phyloP scores from a whole-genome alignment of 1,140 invertebrate genomes.

The Drosophila biarmipes region DNA sequence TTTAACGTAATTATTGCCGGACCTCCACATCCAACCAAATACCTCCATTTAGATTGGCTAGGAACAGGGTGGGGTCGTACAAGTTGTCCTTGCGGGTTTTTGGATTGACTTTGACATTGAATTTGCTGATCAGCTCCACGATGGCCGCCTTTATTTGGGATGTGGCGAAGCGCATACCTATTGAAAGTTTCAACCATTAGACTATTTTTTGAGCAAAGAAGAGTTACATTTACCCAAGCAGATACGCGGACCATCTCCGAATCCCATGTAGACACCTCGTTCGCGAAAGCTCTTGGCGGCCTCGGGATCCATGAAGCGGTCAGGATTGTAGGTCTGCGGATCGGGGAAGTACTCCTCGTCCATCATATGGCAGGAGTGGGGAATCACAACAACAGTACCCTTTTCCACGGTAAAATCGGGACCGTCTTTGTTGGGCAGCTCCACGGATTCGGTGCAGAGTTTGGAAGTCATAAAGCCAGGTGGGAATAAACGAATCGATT shows the following conservation, averaged over 20 bases:
- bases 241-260: constrained; percentile 69
- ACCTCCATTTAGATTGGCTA: constrained; percentile 29
- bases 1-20: constrained; percentile 5
- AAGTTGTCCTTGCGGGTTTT: constrained; percentile 66
- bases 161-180: constrained; percentile 72
- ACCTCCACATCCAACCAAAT: constrained; percentile 57
- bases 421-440: constrained; percentile 65
- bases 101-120: constrained; percentile 59
- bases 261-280: constrained; percentile 51
- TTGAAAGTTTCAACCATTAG: neutral
- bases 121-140: constrained; percentile 63
- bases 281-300: constrained; percentile 58
- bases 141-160: constrained; percentile 69
- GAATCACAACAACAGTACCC: constrained; percentile 85
- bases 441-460: constrained; percentile 56
- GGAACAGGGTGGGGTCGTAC: constrained; percentile 18
- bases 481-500: constrained; percentile 59
- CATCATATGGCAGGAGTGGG: constrained; percentile 85
- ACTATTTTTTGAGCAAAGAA: neutral
- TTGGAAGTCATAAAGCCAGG: constrained; percentile 42
- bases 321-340: constrained; percentile 89
- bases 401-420: constrained; percentile 66
- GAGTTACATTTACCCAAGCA: constrained; percentile 51
- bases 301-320: constrained; percentile 85
- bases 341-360: constrained; percentile 89